These are phyloP conservation scores for Musca vetustissima DNA, from an alignment of 1,140 invertebrate species.

Conservation along the genomic window DNA sequence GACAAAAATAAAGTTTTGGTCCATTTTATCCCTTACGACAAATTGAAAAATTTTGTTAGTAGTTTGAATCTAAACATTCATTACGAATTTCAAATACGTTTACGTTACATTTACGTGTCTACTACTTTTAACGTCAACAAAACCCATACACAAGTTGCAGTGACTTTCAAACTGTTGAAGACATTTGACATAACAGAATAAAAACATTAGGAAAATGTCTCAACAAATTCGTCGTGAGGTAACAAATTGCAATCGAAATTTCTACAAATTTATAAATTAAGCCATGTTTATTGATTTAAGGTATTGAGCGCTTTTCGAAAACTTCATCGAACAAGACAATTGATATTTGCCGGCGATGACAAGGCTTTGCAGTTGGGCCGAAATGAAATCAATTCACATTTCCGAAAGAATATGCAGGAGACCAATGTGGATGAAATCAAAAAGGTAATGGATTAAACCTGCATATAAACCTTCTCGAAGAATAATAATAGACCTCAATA, in stretches of 20 bases:
- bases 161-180: no score
- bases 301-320: slow-evolving; percentile 47
- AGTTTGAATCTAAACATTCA: no score
- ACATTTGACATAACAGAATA: no score
- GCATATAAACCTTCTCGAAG: no score
- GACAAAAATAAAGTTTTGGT: no score
- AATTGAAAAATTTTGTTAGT: no score
- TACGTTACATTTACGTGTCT: no score
- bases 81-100: no score
- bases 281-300: slow-evolving; percentile 25
- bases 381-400: slow-evolving; percentile 46
- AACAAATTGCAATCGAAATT: slow-evolving; percentile 1
- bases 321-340: slow-evolving; percentile 46
- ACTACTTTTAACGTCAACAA: no score
- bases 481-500: background rate
- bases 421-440: slow-evolving; percentile 41
- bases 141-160: no score
- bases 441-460: slow-evolving; percentile 34
- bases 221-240: slow-evolving; percentile 40
- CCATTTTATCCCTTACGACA: no score
- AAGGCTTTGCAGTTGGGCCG: slow-evolving; percentile 37
- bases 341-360: slow-evolving; percentile 44
- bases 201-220: slow-evolving; percentile 35
- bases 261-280: background rate
- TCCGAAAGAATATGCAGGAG: slow-evolving; percentile 41